Percentiles rank a stretch among this genome's conserved stretches.
These are phyloP conservation scores for Acanthaster planci DNA, from an alignment of 35 echinoderm and acorn worm species.

Conservation along the genomic window DNA sequence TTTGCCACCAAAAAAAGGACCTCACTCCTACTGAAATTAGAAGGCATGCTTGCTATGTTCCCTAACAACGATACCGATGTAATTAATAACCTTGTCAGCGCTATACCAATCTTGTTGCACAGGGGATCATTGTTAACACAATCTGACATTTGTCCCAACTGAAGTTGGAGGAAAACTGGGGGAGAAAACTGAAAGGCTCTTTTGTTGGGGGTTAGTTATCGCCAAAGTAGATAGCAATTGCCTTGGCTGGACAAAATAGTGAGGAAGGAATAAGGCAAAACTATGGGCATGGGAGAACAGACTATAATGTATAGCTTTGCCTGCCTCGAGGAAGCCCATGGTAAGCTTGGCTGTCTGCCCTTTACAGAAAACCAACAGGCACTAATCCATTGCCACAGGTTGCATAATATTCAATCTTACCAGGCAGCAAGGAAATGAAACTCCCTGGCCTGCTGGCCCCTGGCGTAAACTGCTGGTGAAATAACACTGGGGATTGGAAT, in stretches of 20 bases:
- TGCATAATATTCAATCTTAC: slow-evolving; percentile 30
- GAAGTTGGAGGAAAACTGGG: not conserved
- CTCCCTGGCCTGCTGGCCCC: not conserved
- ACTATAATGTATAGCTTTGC: not conserved
- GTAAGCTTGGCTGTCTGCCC: not conserved
- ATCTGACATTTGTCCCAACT: slow-evolving; percentile 28
- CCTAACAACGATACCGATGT: not conserved
- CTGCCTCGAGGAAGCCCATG: not conserved
- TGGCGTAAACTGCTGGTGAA: slow-evolving; percentile 17
- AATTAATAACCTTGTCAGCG: slow-evolving; percentile 18
- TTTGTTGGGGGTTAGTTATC: slow-evolving; percentile 26
- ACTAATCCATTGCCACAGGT: slow-evolving; percentile 21
- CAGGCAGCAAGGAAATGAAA: not conserved
- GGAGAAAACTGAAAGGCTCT: slow-evolving; percentile 3
- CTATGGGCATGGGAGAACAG: slow-evolving; percentile 8
- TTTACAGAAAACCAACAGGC: slow-evolving; percentile 22
- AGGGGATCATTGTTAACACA: slow-evolving; percentile 18
- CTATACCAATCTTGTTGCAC: slow-evolving; percentile 3
- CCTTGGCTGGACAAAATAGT: not conserved
- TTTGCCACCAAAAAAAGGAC: too few species aligned
- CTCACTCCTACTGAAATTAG: too few species aligned
- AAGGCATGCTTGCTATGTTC: too few species aligned
- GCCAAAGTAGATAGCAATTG: slow-evolving; percentile 15
- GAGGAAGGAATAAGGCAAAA: not conserved
- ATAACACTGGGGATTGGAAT: not conserved